Conservation (phyloP, 2,888 invertebrate genomes). For the Macropis europaea region DNA sequence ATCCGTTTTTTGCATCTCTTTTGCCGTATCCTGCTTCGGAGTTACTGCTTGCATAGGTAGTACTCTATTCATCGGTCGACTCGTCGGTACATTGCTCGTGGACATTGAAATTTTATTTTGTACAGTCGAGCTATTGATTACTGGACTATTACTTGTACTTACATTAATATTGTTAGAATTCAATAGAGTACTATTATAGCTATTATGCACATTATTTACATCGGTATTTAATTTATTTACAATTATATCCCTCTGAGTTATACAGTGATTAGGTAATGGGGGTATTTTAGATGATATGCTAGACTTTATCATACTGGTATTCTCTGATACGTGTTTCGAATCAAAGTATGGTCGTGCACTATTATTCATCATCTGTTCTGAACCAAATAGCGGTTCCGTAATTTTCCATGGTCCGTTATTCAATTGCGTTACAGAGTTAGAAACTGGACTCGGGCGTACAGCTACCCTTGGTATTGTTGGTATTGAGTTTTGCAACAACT, state of each 20-base stretch:
- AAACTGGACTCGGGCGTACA: slow-evolving; percentile 73
- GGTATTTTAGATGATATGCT: slow-evolving; percentile 74
- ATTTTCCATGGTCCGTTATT: slow-evolving; percentile 69
- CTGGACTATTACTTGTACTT: slow-evolving; percentile 63
- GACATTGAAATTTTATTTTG: slow-evolving; percentile 77
- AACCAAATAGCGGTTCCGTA: slow-evolving; percentile 67
- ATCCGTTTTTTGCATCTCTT: slow-evolving; percentile 65
- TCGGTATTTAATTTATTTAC: slow-evolving; percentile 70
- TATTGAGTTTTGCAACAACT: slow-evolving; percentile 61
- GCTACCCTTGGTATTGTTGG: slow-evolving; percentile 75
- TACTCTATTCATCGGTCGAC: slow-evolving; percentile 89
- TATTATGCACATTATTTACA: slow-evolving; percentile 69
- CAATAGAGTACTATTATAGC: slow-evolving; percentile 60
- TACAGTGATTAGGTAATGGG: slow-evolving; percentile 71
- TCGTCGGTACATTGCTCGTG: slow-evolving; percentile 72
- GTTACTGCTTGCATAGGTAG: slow-evolving; percentile 87
- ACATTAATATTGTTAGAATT: slow-evolving; percentile 58
- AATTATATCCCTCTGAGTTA: slow-evolving; percentile 68
- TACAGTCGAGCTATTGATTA: slow-evolving; percentile 77
- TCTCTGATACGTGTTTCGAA: slow-evolving; percentile 76
- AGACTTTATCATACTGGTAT: slow-evolving; percentile 77
- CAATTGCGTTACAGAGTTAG: slow-evolving; percentile 62
- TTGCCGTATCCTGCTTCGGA: slow-evolving; percentile 81
- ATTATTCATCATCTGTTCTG: slow-evolving; percentile 70
- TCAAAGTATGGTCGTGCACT: slow-evolving; percentile 74